Conservation (phyloP, 2,888 invertebrate genomes). For the Neria commutata region DNA sequence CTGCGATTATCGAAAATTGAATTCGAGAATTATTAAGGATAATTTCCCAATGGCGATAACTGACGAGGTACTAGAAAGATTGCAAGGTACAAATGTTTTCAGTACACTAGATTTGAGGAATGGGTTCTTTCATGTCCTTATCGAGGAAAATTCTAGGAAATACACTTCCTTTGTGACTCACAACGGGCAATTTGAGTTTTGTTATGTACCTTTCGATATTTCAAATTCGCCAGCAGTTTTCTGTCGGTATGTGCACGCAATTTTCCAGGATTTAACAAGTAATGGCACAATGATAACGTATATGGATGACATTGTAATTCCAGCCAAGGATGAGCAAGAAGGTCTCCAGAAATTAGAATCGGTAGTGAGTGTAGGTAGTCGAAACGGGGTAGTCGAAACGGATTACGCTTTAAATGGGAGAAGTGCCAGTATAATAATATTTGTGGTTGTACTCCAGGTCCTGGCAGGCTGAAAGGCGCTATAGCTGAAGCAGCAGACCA, state of each 20-base stretch:
- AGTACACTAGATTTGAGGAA: constrained; percentile 9
- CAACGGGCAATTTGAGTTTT: constrained; percentile 9
- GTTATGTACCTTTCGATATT: background rate
- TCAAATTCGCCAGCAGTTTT: constrained; percentile 13
- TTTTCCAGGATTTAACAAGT: constrained; percentile 6
- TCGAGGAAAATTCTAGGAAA: constrained; percentile 8
- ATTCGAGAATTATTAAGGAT: constrained; percentile 10
- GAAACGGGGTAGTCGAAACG: no score
- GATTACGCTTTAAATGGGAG: constrained; percentile 10
- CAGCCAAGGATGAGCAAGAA: constrained; percentile 7
- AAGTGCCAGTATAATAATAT: background rate
- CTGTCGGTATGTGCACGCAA: background rate
- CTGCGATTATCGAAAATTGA: constrained; percentile 22
- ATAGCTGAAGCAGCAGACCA: no score
- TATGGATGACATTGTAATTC: constrained; percentile 14
- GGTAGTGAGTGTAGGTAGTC: no score
- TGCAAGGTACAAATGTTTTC: constrained; percentile 15
- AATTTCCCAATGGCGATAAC: constrained; percentile 21
- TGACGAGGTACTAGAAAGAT: constrained; percentile 14
- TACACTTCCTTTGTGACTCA: constrained; percentile 12
- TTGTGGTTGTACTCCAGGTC: no score
- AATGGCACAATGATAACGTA: background rate
- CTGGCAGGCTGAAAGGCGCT: no score
- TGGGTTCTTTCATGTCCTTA: constrained; percentile 18
- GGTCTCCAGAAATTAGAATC: constrained; percentile 3